Percentiles rank a stretch among this genome's conserved stretches.
phyloP scores from a whole-genome alignment of 2,113 vertebrate genomes.

The Scophthalmus maximus region DNA sequence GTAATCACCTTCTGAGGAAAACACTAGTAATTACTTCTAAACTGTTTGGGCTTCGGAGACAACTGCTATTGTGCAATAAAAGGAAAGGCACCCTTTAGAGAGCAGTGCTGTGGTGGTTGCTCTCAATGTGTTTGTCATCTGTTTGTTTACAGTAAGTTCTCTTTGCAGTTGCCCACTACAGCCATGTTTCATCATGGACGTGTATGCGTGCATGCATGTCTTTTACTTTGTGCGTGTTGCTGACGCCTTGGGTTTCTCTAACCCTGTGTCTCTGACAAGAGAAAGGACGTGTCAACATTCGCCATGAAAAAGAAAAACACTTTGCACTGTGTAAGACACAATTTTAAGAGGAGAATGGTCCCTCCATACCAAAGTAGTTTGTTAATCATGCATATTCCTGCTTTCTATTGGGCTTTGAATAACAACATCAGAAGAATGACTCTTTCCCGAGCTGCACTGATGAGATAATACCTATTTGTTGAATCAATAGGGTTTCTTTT shows the following conservation, averaged over 20 bases:
- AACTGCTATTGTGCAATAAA: conserved; percentile 80
- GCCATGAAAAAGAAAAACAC: not conserved
- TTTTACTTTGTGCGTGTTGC: conserved; percentile 6
- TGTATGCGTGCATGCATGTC: not conserved
- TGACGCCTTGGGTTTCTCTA: not conserved
- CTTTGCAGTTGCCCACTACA: conserved; percentile 47
- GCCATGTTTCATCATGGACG: conserved; percentile 21
- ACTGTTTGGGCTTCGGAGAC: conserved; percentile 84
- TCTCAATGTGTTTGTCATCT: conserved; percentile 72
- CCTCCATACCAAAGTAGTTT: not conserved
- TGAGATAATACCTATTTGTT: not conserved
- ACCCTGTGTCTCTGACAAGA: not conserved
- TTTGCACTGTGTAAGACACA: not conserved
- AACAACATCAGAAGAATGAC: not conserved
- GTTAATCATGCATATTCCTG: conserved; percentile 40
- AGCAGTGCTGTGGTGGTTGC: conserved; percentile 50
- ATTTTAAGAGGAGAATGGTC: conserved; percentile 3
- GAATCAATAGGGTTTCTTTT: no score
- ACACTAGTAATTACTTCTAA: conserved; percentile 87
- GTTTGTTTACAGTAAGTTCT: conserved; percentile 73
- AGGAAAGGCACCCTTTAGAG: conserved; percentile 72
- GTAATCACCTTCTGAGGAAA: conserved; percentile 84
- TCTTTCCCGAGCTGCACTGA: conserved; percentile 17
- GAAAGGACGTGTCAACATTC: not conserved
- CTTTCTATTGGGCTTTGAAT: conserved; percentile 5